Evolutionary conservation across 2,888 invertebrate species (phyloP), one percentile per base, ranked within the genome.

Genomic region (Limnephilus lunatus): DNA sequence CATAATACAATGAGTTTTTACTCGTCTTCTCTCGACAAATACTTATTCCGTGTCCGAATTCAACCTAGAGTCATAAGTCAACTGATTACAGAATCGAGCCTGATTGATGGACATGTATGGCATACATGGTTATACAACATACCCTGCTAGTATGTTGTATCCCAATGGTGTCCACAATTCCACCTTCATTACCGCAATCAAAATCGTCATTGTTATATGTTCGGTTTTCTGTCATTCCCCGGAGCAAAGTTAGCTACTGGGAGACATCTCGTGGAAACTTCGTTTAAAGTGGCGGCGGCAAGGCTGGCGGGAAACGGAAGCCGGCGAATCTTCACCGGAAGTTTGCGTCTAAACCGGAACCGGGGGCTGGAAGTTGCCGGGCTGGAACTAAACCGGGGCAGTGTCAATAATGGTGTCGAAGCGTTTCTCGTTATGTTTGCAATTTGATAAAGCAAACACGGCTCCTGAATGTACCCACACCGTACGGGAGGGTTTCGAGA

Each of bases 261-360:
- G 53, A 12, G 12, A 53, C 86, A 86, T 48, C 86, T 53, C 4
- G 53, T 19, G 53, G 31, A 53, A 87, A 87, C 87, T 87, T 87
- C 32, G 31, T 31, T 53, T 31, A n/a, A 48, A 53, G 31, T 53
- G 3, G 87, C 15, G 31, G 19, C 31, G 31, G 15, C 3, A 48
- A 48, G 48, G 53, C 53, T 1, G 25, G 68, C 25, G 68, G 68
- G 68, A 53, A 53, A 30, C 87, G 87, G 87, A 87, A 87, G 31
- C 30, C 87, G 53, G n/a, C n/a, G 31, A 53, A 31, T 87, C 87
- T 87, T 87, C 87, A 31, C 48, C 48, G 87, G 48, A 86, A 87
- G 87, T 53, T 87, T 31, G 48, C 48, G 48, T 30, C 87, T 32
- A 30, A 86, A 87, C 48, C 87, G 87, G 87, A 87, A 53, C 31